Base-by-base conservation (phyloP, 1,140 invertebrate species). In the Diuraphis noxia region DNA sequence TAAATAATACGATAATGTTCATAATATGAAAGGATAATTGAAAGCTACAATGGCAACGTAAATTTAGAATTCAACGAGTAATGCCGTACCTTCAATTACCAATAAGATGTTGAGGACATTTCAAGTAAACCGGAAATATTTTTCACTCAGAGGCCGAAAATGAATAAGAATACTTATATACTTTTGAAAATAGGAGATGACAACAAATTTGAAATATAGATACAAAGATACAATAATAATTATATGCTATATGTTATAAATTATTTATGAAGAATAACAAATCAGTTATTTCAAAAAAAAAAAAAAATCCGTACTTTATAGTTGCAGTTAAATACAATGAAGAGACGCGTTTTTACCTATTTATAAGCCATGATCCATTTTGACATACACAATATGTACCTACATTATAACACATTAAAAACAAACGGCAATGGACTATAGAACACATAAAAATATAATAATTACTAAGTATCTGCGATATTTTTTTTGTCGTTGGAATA, bases 311-410 rank as follows among this genome's bases (percentile, higher is more conserved):
- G n/a, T n/a, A 72, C 13, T 4, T 72, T n/a, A 17, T 49, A 72
- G n/a, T 72, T 72, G n/a, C 13, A 72, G 56, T 72, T 63, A n/a
- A n/a, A 34, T n/a, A n/a, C 77, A 34, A 79, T 38, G 19, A 79
- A 52, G 49, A 36, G n/a, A 63, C 8, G n/a, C 10, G 49, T 88
- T 88, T 87, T 88, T 79, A 40, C 43, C 23, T 88, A 63, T 88
- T 88, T 56, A 52, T 52, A 88, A n/a, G 86, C 36, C 36, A 88
- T 3, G 36, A 21, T 19, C 21, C 7, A 38, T 79, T n/a, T n/a
- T 23, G 19, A 17, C 34, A 23, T 79, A 36, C 56, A 36, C 23
- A 36, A 7, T 23, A 9, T n/a, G 72, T 36, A 34, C n/a, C 63
- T 19, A 77, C 17, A 52, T 46, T 34, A 21, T 25, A 25, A 36